A percentile compares a stretch with the other conserved stretches of the same genome.
These are phyloP conservation scores for Eudasyphora cyanicolor DNA, from an alignment of 2,888 invertebrate species.

Conservation along the genomic window DNA sequence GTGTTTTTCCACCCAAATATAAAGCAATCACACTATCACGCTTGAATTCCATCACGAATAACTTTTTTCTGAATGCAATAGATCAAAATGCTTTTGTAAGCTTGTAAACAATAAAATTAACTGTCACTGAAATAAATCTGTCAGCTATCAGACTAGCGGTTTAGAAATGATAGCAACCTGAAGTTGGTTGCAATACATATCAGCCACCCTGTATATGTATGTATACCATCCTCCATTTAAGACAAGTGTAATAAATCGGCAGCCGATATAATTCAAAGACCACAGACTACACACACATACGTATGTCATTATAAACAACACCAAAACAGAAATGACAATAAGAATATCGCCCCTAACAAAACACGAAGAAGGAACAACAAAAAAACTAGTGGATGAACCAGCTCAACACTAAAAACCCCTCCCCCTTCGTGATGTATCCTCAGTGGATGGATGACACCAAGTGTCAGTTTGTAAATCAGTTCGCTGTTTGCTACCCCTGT, in stretches of 20 bases:
- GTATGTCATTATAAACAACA: conserved; percentile 61
- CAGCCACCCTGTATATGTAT: too few species aligned
- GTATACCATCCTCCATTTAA: too few species aligned
- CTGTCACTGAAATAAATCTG: too few species aligned
- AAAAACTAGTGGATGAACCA: conserved; percentile 52
- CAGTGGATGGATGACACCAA: conserved; percentile 66
- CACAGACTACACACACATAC: not conserved
- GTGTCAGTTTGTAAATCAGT: conserved; percentile 26
- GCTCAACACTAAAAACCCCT: conserved; percentile 59
- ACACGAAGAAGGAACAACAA: conserved; percentile 69
- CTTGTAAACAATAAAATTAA: too few species aligned
- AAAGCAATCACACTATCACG: too few species aligned
- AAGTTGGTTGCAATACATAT: too few species aligned
- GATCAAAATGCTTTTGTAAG: too few species aligned
- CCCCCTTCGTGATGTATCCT: conserved; percentile 27
- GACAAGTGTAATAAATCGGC: conserved; percentile 19
- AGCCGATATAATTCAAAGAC: conserved; percentile 40
- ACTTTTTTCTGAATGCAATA: too few species aligned
- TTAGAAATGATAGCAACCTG: too few species aligned
- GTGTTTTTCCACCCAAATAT: too few species aligned
- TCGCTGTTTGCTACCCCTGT: conserved; percentile 22
- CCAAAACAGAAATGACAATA: conserved; percentile 62
- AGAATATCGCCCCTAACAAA: conserved; percentile 75
- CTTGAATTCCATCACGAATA: too few species aligned
- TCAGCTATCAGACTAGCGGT: too few species aligned